Evolutionary conservation across 2,797 vertebrate genomes (phyloP).

Genomic region (Ceryle rudis): DNA sequence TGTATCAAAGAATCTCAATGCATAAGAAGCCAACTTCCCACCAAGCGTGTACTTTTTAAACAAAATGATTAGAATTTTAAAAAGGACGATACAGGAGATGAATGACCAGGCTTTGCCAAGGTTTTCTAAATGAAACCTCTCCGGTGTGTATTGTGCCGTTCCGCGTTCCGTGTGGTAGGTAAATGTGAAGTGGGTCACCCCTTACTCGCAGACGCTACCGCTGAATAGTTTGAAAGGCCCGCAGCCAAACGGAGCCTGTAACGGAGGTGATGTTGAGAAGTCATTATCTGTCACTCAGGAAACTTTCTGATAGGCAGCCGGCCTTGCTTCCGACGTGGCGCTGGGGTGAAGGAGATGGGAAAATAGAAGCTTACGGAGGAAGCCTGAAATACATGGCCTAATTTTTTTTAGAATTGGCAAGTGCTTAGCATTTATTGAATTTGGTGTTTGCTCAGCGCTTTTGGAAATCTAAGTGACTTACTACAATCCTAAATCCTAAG

Average conservation of each 20-base stretch:
- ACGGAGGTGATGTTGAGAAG: not conserved
- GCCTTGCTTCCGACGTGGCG: not conserved
- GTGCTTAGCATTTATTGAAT: not conserved
- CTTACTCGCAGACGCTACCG: not conserved
- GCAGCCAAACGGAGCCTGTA: no score
- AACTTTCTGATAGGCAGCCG: not conserved
- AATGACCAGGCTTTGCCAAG: not conserved
- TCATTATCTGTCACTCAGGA: not conserved
- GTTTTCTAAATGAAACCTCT: not conserved
- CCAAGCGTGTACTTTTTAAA: not conserved
- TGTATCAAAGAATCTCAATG: not conserved
- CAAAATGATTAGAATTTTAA: not conserved
- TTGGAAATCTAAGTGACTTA: not conserved
- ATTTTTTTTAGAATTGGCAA: not conserved
- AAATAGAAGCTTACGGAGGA: not conserved
- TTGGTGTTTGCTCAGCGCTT: not conserved
- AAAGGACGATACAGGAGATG: not conserved
- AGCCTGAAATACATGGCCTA: not conserved
- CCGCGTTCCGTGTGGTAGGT: not conserved
- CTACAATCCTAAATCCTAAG: not conserved
- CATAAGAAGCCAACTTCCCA: not conserved
- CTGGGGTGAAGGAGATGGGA: not conserved
- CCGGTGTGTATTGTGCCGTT: fast-evolving
- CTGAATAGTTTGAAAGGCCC: not conserved
- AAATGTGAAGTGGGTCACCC: not conserved